Percentiles rank a stretch among this genome's conserved stretches.
These are phyloP conservation scores for Takifugu ocellatus DNA, from an alignment of 2,797 vertebrate species.

Conservation along the genomic window DNA sequence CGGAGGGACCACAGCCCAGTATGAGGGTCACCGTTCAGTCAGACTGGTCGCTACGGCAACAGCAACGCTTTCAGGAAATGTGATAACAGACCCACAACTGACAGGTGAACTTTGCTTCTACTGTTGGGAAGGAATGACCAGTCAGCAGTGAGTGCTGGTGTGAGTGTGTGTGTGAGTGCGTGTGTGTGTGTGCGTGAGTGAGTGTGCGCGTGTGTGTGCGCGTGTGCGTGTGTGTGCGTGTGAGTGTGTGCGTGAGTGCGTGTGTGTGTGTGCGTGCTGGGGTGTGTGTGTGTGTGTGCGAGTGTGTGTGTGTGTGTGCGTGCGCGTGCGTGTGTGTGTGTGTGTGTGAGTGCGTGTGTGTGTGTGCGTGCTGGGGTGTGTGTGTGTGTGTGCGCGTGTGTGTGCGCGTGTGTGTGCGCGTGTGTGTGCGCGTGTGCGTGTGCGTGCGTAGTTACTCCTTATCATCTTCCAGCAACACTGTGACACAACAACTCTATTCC, in stretches of 20 bases:
- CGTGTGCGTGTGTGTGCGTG: slow-evolving; percentile 27
- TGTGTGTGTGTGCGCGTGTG: not conserved
- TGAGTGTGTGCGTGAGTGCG: slow-evolving; percentile 22
- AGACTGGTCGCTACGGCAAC: too few species aligned
- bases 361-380: not conserved
- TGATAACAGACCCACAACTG: too few species aligned
- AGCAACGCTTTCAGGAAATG: too few species aligned
- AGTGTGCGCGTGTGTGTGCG: slow-evolving; percentile 5
- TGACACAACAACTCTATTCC: slow-evolving; percentile 79
- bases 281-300: too few species aligned
- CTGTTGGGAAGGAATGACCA: too few species aligned
- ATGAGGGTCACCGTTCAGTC: too few species aligned
- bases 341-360: slow-evolving; percentile 25
- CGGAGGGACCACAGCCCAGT: too few species aligned
- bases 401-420: slow-evolving; percentile 2
- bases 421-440: slow-evolving; percentile 23
- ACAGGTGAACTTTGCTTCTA: too few species aligned
- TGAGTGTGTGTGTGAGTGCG: not conserved
- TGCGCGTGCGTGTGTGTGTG: slow-evolving; percentile 3
- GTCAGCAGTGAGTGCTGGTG: not conserved
- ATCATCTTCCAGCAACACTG: slow-evolving; percentile 72
- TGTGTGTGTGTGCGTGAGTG: slow-evolving; percentile 7
- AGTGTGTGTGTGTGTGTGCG: slow-evolving; percentile 6
- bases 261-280: slow-evolving; percentile 14
- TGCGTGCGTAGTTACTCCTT: slow-evolving; percentile 38